Conservation (phyloP, 2,888 invertebrate species). For the Oligia strigilis region DNA sequence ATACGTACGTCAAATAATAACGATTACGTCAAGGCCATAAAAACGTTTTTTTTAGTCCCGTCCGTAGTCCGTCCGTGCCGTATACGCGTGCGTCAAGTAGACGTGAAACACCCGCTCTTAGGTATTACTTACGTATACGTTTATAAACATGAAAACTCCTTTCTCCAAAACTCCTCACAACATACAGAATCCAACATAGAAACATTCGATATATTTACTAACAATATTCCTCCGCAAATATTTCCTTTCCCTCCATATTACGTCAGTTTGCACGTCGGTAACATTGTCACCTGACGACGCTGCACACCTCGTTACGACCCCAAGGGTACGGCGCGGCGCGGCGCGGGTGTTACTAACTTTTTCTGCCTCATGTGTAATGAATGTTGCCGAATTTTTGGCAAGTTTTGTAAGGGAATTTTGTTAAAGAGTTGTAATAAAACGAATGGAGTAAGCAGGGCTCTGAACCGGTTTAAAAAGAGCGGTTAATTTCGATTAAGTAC, state of each 20-base stretch:
- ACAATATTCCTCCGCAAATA: constrained; percentile 23
- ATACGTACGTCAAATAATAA: no score
- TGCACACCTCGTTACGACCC: constrained; percentile 50
- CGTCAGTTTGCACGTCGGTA: constrained; percentile 19
- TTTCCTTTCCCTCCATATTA: constrained; percentile 15
- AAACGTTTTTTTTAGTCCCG: no score
- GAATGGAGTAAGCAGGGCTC: not conserved
- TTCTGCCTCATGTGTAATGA: constrained; percentile 41
- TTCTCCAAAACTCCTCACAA: not conserved
- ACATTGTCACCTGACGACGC: constrained; percentile 37
- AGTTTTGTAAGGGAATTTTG: constrained; percentile 9
- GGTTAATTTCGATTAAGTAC: no score
- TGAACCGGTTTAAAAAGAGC: no score
- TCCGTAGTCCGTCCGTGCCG: no score
- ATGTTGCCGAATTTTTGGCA: constrained; percentile 10
- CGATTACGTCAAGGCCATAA: no score
- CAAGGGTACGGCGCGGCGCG: constrained; percentile 33
- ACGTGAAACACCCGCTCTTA: no score
- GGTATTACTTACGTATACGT: not conserved
- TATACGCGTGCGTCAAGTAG: no score
- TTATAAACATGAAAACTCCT: not conserved
- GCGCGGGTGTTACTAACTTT: constrained; percentile 23
- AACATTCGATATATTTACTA: constrained; percentile 1
- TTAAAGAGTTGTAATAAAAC: not conserved
- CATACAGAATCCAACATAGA: not conserved